Conservation (phyloP, 1,140 invertebrate species). For the Drosophila neocordata region DNA sequence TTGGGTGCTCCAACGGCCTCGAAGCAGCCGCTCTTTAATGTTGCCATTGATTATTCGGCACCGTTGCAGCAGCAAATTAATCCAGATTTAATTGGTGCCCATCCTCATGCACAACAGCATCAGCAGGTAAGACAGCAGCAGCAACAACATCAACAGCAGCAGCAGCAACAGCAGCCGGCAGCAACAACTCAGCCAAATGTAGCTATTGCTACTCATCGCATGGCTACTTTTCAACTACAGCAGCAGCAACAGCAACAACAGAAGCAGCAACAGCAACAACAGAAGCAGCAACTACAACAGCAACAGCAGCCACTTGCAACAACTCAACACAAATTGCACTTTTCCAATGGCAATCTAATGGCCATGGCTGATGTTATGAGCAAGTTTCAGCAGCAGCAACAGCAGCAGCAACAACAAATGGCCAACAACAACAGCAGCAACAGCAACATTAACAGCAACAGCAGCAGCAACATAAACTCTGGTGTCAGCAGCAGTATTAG, state of each 20-base stretch:
- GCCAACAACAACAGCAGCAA: conserved; percentile 44
- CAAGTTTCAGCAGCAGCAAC: conserved; percentile 60
- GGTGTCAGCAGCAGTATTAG: conserved; percentile 79
- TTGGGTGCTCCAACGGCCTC: conserved; percentile 61
- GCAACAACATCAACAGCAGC: conserved; percentile 46
- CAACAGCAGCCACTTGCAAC: neutral
- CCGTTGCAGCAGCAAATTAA: conserved; percentile 79
- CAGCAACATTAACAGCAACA: conserved; percentile 59
- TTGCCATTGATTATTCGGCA: conserved; percentile 77
- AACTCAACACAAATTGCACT: conserved; percentile 44
- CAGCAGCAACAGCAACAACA: conserved; percentile 38
- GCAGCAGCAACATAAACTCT: conserved; percentile 23
- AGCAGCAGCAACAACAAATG: conserved; percentile 49
- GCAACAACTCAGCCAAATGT: conserved; percentile 21
- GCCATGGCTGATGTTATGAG: conserved; percentile 69
- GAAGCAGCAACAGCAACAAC: conserved; percentile 28
- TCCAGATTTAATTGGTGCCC: conserved; percentile 76
- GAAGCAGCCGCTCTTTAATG: conserved; percentile 69
- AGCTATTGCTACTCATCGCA: conserved; percentile 11
- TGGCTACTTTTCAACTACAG: conserved; percentile 12
- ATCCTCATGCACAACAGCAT: conserved; percentile 79
- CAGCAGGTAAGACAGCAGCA: conserved; percentile 67
- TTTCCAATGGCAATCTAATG: conserved; percentile 50
- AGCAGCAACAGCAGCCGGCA: conserved; percentile 29
- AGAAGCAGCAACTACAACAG: conserved; percentile 28